Base-by-base conservation (phyloP, 2,888 invertebrate species). In the Apodemia duryi region DNA sequence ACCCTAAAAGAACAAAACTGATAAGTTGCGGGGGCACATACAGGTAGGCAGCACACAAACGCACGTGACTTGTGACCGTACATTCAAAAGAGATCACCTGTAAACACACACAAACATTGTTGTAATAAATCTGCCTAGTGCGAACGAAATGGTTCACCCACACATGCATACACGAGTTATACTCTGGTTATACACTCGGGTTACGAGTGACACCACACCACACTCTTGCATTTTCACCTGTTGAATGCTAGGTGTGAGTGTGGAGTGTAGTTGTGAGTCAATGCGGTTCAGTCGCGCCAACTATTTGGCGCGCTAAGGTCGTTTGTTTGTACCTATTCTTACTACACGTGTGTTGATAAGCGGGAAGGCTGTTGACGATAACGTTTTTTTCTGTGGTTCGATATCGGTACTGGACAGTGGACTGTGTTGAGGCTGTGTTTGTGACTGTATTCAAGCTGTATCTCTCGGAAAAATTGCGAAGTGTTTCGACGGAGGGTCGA, bases 151-250 rank as follows among this genome's bases (percentile, higher is more conserved):
- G 77, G 87, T 88, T 71, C 88, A 90, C 90, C 75, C 76, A 77
- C 63, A 72, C 70, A 73, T 62, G 65, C 67, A 66, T 69, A 68
- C 85, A 84, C 84, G 83, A 81, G 85, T 86, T 86, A 88, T 87
- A 86, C 86, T 85, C 84, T 83, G 74, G 77, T 46, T 46, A 46
- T 81, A 76, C 84, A 82, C 88, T 86, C 86, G 84, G 84, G 75
- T 73, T 80, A 76, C 81, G 81, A 83, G 85, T 83, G 85, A 80
- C 85, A 80, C 81, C 84, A 85, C 87, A 87, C 88, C 84, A 85
- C 87, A 88, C 88, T 81, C 80, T 79, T 81, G 84, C 85, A 83
- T 88, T 88, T 88, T 88, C 91, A 90, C 89, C 91, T 91, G 90
- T 87, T 79, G 82, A 78, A 76, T 75, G 76, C 72, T 72, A 75